A percentile compares a stretch with the other conserved stretches of the same genome.
Evolutionary conservation across 1,140 invertebrate species (phyloP).

Genomic region (Popillia japonica): DNA sequence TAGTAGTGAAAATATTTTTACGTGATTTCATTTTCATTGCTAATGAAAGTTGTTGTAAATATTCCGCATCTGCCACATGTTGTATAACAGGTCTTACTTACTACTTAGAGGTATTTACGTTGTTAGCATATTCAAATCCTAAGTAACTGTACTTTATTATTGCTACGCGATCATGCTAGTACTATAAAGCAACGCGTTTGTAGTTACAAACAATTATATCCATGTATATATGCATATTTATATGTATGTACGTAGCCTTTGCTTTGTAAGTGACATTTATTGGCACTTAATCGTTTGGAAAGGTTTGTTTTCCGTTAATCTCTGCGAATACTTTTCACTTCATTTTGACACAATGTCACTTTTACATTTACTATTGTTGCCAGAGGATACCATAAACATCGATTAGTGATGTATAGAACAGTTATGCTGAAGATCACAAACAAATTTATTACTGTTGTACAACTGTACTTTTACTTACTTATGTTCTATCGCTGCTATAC

Average conservation of each 20-base stretch:
- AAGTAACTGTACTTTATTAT: constrained; percentile 5
- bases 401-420: neutral
- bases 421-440: neutral
- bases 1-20: no score
- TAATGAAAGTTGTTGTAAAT: neutral
- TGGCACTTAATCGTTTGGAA: neutral
- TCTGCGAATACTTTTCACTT: neutral
- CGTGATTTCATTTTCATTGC: constrained; percentile 8
- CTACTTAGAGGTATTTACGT: neutral
- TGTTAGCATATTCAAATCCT: constrained; percentile 11
- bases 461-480: neutral
- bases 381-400: neutral
- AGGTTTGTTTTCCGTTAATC: neutral
- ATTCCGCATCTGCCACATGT: constrained; percentile 1
- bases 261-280: constrained; percentile 4
- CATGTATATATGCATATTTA: neutral
- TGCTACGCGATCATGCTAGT: neutral
- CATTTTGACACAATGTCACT: constrained; percentile 2
- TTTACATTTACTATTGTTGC: neutral
- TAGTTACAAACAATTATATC: neutral
- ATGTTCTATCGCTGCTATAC: neutral
- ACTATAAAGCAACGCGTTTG: neutral
- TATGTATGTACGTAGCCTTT: neutral
- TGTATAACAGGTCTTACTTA: neutral
- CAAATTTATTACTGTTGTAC: neutral